These are phyloP conservation scores for Lacerta agilis DNA, from an alignment of 2,797 vertebrate genomes.

Conservation along the genomic window DNA sequence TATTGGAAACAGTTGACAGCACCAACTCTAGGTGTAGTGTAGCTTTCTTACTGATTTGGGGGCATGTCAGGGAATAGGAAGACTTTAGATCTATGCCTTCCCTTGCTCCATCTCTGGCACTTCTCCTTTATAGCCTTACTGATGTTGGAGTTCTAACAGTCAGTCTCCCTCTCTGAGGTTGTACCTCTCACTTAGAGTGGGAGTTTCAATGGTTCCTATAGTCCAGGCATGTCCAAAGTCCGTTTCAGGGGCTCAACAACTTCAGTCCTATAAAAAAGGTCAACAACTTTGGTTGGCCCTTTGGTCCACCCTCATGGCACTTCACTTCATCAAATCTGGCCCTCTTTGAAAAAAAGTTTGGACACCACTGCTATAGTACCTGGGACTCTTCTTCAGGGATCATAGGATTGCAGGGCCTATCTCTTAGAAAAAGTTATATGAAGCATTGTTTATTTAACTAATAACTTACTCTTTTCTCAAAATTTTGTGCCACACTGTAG, in stretches of 20 bases:
- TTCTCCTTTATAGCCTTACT: background rate
- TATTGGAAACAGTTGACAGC: background rate
- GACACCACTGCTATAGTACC: no score
- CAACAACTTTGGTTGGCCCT: no score
- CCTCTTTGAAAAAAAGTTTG: no score
- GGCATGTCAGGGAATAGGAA: background rate
- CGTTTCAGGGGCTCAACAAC: no score
- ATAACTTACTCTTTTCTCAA: background rate
- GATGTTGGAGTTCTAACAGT: background rate
- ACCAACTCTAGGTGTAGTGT: background rate
- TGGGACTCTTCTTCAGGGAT: no score
- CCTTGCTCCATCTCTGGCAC: background rate
- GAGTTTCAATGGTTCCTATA: no score
- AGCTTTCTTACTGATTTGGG: background rate
- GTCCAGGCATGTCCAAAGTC: no score
- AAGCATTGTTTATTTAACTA: background rate
- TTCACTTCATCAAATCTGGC: no score
- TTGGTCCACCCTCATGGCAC: no score
- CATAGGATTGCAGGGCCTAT: no score
- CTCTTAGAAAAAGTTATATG: background rate
- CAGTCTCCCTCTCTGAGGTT: background rate
- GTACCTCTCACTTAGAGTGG: background rate
- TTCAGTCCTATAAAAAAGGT: no score
- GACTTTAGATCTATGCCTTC: background rate
- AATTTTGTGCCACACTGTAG: background rate